A percentile compares a stretch with the other conserved stretches of the same genome.
Evolutionary conservation across 2,797 vertebrate species (phyloP).

Genomic region (Microhierax caerulescens): DNA sequence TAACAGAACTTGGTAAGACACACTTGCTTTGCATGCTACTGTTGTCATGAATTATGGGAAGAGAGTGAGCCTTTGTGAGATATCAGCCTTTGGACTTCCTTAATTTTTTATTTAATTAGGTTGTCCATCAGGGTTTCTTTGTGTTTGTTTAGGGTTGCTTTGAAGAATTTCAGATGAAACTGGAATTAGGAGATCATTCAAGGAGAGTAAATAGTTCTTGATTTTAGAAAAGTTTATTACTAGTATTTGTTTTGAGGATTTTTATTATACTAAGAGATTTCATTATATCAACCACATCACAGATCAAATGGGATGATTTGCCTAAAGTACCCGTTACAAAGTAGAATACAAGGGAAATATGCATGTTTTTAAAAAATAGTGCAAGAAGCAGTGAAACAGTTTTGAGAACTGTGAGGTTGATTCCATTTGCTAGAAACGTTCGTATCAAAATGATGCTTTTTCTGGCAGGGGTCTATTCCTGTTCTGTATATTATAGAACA

Average conservation of each 20-base stretch:
- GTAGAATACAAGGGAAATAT: background rate
- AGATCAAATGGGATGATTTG: background rate
- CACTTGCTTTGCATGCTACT: background rate
- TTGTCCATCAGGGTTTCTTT: background rate
- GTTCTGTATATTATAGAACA: background rate
- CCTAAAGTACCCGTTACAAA: background rate
- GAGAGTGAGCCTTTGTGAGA: background rate
- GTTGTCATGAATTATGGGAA: background rate
- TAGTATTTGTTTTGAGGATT: background rate
- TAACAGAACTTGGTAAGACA: slow-evolving; percentile 89
- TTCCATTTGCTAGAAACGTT: background rate
- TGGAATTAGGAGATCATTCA: background rate
- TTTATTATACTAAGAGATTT: background rate
- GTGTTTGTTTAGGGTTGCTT: background rate
- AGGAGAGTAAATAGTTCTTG: background rate
- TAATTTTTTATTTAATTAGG: background rate
- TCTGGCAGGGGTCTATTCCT: background rate
- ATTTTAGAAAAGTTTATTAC: background rate
- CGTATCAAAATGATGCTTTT: background rate
- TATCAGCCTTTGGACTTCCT: background rate
- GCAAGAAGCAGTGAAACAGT: background rate
- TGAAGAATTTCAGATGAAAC: background rate
- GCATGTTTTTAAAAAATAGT: background rate
- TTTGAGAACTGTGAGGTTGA: background rate
- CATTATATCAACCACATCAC: background rate